Evolutionary conservation across 2,113 vertebrate genomes (phyloP), one percentile per base, ranked within the genome.

Genomic region (Alexandromys fortis): DNA sequence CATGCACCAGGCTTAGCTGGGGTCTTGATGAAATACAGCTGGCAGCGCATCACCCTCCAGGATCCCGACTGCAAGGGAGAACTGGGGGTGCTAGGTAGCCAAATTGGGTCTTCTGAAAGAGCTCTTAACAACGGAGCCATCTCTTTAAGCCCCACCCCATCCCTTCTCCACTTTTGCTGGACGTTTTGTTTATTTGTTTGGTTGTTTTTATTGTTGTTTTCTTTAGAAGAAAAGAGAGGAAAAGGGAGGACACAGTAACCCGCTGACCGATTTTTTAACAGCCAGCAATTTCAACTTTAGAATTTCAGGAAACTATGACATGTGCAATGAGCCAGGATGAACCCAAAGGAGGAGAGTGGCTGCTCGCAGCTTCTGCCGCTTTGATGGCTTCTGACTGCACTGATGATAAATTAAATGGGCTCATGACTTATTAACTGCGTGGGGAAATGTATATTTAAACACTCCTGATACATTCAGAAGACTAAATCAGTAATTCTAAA

Each of bases 361-460:
- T 4, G 38, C 70, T 67, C 22, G 12, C 14, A n/a, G 33, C 45
- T 47, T 42, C 17, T 42, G 61, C 75, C 94, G 72, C 78, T 83
- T 58, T 75, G 94, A 94, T 72, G 75, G 63, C 35, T 97, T 94
- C 55, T 76, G 91, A 89, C 49, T 35, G n/a, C 49, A 52, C 49
- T 42, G 70, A 72, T 76, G 89, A 89, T 65, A 86, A 92, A 94
- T 95, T 79, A 89, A 94, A 65, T 10, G 19, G 92, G 89, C 61
- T 72, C 83, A 77, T 96, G 86, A 97, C 63, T 95, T 94, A 97
- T 52, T 96, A 95, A 92, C 28, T 78, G 47, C 52, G 49, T 76
- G 67, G 86, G 70, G 79, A 73, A 91, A 95, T 97, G 93, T 76
- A 72, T 94, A 92, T 96, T 95, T 97, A 95, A 97, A 96, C 83